Conservation (phyloP, 2,113 vertebrate species). For the Monopterus albus region DNA sequence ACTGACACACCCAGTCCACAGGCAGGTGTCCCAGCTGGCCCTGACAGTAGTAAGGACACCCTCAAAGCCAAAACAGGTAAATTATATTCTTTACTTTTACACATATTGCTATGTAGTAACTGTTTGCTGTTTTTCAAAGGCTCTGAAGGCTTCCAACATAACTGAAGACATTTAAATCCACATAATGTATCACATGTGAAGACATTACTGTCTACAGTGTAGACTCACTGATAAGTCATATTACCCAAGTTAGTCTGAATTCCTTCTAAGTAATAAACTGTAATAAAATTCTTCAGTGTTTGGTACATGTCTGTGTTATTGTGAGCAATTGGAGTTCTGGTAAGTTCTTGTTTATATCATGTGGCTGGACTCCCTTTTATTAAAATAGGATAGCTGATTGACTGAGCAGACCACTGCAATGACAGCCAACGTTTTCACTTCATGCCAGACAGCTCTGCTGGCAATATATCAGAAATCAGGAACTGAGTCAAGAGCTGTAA, state of each 20-base stretch:
- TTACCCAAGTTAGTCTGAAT: neutral
- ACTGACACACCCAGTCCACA: neutral
- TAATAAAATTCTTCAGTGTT: neutral
- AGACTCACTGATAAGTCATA: neutral
- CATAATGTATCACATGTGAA: neutral
- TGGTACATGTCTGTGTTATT: neutral
- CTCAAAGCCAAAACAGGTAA: conserved; percentile 38
- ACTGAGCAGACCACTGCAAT: neutral
- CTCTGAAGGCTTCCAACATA: no score
- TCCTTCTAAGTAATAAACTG: neutral
- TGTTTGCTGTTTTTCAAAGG: no score
- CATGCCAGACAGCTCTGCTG: neutral
- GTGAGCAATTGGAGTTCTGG: conserved; percentile 13
- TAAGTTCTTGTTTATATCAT: neutral
- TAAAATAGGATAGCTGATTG: neutral
- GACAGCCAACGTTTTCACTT: neutral
- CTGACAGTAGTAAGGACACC: neutral
- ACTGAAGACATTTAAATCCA: no score
- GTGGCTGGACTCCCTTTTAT: rapidly evolving
- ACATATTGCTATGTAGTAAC: no score
- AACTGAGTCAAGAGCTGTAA: conserved; percentile 35
- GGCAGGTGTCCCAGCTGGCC: neutral
- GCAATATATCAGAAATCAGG: neutral
- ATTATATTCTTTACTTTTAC: neutral
- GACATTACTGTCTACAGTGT: neutral